Conservation (phyloP, 2,888 invertebrate genomes). For the Chrysopilus asiliformis region DNA sequence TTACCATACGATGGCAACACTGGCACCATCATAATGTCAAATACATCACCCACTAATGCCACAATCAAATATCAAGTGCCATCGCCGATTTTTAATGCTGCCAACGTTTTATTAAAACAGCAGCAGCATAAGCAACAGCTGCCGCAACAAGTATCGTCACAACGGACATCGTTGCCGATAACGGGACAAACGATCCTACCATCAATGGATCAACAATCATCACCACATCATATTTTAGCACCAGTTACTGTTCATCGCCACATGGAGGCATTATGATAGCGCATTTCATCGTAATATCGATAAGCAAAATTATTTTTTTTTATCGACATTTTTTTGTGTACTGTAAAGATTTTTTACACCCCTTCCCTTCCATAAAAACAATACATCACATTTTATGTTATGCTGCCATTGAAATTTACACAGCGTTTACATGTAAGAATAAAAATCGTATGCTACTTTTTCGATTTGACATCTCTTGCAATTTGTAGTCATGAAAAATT, state of each 20-base stretch:
- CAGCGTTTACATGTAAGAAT: no score
- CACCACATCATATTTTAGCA: conserved; percentile 53
- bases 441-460: no score
- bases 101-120: background rate
- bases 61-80: conserved; percentile 31
- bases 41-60: conserved; percentile 23
- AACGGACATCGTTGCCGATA: background rate
- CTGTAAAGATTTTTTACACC: no score
- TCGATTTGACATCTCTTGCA: no score
- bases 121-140: background rate
- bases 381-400: no score
- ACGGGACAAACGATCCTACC: conserved; percentile 30
- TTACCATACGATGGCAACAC: conserved; percentile 2
- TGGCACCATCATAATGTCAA: background rate
- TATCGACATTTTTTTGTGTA: no score
- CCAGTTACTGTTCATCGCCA: conserved; percentile 82
- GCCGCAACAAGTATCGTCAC: no score
- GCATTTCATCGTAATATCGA: no score
- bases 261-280: conserved; percentile 75
- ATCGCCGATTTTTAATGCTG: background rate
- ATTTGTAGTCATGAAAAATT: no score
- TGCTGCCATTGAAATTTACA: no score
- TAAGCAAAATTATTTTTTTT: no score
- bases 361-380: no score
- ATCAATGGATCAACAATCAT: conserved; percentile 13